Conservation (phyloP, 2,888 invertebrate genomes). For the Argyresthia goedartella region DNA sequence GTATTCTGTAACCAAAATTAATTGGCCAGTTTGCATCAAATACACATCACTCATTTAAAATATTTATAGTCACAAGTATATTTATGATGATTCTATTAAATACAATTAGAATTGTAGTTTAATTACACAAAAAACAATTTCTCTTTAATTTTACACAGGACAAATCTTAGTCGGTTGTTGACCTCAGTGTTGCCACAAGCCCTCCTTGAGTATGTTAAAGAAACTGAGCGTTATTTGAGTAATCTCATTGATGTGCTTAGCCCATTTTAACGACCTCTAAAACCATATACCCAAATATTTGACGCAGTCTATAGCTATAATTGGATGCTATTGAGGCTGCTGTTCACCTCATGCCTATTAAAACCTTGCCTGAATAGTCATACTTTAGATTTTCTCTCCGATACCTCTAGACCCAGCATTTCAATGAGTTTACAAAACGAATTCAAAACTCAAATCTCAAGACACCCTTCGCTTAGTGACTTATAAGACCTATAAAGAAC, state of each 20-base stretch:
- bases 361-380: neutral
- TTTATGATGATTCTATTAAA: too few species aligned
- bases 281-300: slow-evolving; percentile 2
- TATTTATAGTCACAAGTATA: too few species aligned
- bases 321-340: neutral
- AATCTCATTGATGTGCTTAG: neutral
- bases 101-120: too few species aligned
- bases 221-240: neutral
- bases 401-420: neutral
- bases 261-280: neutral
- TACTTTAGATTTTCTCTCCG: neutral
- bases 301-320: neutral
- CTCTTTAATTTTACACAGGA: too few species aligned
- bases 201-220: neutral
- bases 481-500: neutral
- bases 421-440: neutral
- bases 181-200: too few species aligned
- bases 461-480: neutral
- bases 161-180: too few species aligned
- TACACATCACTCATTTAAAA: too few species aligned
- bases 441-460: neutral
- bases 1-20: too few species aligned
- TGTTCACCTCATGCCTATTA: neutral
- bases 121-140: too few species aligned
- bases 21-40: too few species aligned